phyloP scores from a whole-genome alignment of 2,113 vertebrate species.

The Neolamprologus fasciatus region DNA sequence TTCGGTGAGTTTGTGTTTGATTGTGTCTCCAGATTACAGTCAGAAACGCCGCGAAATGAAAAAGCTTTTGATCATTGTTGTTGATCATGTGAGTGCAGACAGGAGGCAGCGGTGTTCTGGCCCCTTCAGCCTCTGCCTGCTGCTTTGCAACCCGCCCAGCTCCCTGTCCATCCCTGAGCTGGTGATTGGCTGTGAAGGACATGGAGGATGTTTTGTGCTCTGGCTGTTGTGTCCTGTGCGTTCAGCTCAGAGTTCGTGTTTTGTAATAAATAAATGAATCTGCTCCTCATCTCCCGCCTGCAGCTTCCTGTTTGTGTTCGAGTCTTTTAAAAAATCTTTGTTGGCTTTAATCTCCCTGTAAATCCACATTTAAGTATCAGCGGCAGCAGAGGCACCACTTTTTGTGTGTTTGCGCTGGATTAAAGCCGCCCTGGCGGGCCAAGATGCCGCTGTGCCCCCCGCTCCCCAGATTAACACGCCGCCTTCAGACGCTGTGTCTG shows the following conservation, averaged over 20 bases:
- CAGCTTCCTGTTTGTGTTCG: not conserved
- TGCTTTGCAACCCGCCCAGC: not conserved
- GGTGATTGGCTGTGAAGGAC: not conserved
- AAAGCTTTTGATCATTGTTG: not conserved
- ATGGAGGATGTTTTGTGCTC: not conserved
- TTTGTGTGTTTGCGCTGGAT: not conserved
- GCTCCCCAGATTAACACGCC: constrained; percentile 31
- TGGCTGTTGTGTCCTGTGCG: not conserved
- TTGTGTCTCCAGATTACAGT: not conserved
- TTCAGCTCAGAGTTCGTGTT: not conserved
- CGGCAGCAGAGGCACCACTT: not conserved
- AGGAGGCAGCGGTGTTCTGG: not conserved
- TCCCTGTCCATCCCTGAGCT: not conserved
- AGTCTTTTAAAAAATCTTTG: constrained; percentile 22
- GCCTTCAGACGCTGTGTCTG: constrained; percentile 31
- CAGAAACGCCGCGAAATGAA: not conserved
- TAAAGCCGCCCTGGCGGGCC: not conserved
- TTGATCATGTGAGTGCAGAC: not conserved
- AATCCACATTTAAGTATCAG: constrained; percentile 38
- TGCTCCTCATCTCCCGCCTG: not conserved
- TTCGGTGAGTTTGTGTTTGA: not conserved
- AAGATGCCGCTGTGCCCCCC: not conserved
- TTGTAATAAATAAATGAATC: not conserved
- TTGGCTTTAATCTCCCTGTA: constrained; percentile 24
- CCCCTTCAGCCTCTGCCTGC: not conserved